These are phyloP conservation scores for human (Homo sapiens) DNA, from an alignment of 2,113 vertebrate species.

Conservation along the genomic window DNA sequence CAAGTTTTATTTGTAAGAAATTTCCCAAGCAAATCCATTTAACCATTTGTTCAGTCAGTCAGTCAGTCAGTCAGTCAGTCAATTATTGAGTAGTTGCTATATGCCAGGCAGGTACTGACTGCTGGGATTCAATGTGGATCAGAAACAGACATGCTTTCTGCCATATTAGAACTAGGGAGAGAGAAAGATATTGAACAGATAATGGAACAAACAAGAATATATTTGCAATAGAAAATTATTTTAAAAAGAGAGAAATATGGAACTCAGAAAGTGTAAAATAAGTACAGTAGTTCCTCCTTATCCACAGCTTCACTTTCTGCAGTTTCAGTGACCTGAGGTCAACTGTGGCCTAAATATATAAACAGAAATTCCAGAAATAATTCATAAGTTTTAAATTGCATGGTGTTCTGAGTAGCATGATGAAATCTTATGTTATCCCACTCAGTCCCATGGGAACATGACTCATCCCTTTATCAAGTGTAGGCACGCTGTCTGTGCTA, in stretches of 20 bases:
- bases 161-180: neutral
- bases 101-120: neutral
- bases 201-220: neutral
- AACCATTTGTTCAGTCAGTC: neutral
- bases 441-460: neutral
- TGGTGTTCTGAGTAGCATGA: neutral
- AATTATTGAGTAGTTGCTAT: neutral
- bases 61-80: neutral
- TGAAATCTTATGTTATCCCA: neutral
- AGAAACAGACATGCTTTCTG: neutral
- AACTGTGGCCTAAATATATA: neutral
- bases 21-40: neutral
- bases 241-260: neutral
- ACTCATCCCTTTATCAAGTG: neutral
- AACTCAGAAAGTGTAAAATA: neutral
- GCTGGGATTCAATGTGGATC: neutral
- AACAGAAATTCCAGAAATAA: neutral
- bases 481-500: neutral
- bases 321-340: neutral
- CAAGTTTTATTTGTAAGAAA: neutral
- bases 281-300: neutral
- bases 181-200: neutral
- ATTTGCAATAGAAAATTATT: neutral
- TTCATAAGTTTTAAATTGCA: neutral
- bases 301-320: neutral